These are phyloP conservation scores for Bombus balteatus DNA, from an alignment of 1,140 invertebrate species.

Conservation along the genomic window DNA sequence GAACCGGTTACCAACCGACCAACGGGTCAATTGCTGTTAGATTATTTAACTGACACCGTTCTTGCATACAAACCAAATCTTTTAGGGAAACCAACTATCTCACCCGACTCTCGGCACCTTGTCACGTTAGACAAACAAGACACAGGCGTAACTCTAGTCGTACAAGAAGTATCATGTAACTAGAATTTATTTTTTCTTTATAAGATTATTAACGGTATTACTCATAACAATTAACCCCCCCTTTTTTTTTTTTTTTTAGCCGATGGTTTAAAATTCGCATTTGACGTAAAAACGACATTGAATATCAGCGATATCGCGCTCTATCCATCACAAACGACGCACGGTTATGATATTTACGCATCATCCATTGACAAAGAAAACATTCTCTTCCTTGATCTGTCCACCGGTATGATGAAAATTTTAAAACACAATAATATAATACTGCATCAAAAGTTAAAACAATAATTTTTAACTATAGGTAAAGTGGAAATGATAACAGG, in stretches of 20 bases:
- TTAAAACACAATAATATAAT: background rate
- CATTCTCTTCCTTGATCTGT: slow-evolving; percentile 89
- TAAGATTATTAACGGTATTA: background rate
- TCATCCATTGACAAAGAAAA: slow-evolving; percentile 89
- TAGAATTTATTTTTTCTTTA: background rate
- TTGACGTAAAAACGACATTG: slow-evolving; percentile 90
- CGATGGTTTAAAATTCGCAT: slow-evolving; percentile 87
- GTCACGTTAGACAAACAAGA: slow-evolving; percentile 87
- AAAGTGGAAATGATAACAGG: slow-evolving; percentile 92
- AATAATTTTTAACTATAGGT: slow-evolving; percentile 73
- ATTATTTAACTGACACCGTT: slow-evolving; percentile 90
- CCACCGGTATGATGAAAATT: slow-evolving; percentile 84
- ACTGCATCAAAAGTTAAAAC: background rate
- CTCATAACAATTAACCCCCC: background rate
- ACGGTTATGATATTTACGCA: slow-evolving; percentile 91
- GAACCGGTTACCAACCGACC: slow-evolving; percentile 86
- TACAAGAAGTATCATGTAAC: slow-evolving; percentile 87
- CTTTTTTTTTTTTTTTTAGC: slow-evolving; percentile 83
- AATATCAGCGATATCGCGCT: slow-evolving; percentile 91
- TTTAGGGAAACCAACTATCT: slow-evolving; percentile 87
- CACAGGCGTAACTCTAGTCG: slow-evolving; percentile 87
- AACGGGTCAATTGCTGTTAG: slow-evolving; percentile 88
- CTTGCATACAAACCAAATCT: slow-evolving; percentile 86
- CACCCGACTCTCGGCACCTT: slow-evolving; percentile 88
- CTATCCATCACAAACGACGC: slow-evolving; percentile 89